Conservation (phyloP, 2,888 invertebrate species). For the Eremobia ochroleuca region DNA sequence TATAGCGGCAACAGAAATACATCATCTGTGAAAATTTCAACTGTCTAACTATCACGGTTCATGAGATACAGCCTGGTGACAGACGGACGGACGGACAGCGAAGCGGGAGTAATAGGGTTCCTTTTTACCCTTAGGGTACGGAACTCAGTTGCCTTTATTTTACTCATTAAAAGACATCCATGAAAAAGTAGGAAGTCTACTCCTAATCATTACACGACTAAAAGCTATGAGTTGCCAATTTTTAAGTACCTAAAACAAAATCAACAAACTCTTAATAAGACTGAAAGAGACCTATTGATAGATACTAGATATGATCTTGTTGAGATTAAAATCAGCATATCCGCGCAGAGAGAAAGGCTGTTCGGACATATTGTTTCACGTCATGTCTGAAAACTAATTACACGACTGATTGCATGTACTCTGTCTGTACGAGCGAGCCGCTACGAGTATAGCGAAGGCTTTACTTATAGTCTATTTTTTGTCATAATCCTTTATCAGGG, state of each 20-base stretch:
- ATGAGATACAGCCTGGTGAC: no score
- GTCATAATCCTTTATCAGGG: slow-evolving; percentile 4
- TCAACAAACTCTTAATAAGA: background rate
- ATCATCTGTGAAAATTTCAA: no score
- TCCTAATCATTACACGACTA: background rate
- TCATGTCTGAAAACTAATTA: slow-evolving; percentile 43
- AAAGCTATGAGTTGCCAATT: background rate
- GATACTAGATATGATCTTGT: slow-evolving; percentile 9
- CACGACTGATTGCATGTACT: slow-evolving; percentile 39
- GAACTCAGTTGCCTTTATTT: background rate
- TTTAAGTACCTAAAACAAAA: slow-evolving; percentile 1
- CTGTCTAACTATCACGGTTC: no score
- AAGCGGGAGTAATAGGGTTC: no score
- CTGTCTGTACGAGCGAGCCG: background rate
- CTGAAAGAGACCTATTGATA: background rate
- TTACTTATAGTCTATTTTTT: slow-evolving; percentile 16
- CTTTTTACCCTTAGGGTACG: no score
- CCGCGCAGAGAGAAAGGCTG: slow-evolving; percentile 40
- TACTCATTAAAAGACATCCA: background rate
- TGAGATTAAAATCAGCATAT: slow-evolving; percentile 26
- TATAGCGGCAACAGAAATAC: no score
- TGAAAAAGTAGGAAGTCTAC: no score
- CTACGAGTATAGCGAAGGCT: background rate
- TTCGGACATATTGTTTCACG: slow-evolving; percentile 3
- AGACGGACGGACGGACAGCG: no score